Evolutionary conservation across 2,888 invertebrate genomes (phyloP), one percentile per base, ranked within the genome.

Genomic region (Parnassius orleans): DNA sequence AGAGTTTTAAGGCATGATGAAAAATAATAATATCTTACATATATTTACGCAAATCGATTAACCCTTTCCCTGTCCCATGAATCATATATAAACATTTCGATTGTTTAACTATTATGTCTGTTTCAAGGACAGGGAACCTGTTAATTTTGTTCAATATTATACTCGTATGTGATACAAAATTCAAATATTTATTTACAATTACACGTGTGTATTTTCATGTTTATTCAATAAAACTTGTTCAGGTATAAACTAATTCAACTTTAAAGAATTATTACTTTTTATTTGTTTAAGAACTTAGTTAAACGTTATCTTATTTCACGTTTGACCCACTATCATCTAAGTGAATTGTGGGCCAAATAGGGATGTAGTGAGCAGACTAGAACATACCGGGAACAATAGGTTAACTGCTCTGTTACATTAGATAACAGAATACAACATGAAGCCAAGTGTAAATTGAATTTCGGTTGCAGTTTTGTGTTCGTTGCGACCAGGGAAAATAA

Each of bases 271-370:
- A 62, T 62, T 19, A 47, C 57, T 53, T 62, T 54, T 53, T 62
- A 47, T 57, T 53, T 57, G 57, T 72, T 75, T 72, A 69, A 63
- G 74, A 79, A 71, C 78, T 76, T 64, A 67, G 68, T 67, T 69
- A 68, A 65, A 65, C 69, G 71, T 72, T 77, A 76, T 73, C 73
- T 70, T 67, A 70, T 63, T 75, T 75, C 64, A 68, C 75, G 76
- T 80, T 77, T 79, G 79, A 79, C 81, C 80, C 79, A 80, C 71
- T 80, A 72, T 65, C 66, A 68, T 58, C 66, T 68, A 61, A 67
- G 66, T 69, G 69, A 68, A 70, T 68, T 69, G 70, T 70, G 68
- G 68, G 66, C 65, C 69, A 67, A 68, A 68, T 68, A 65, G 58
- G 52, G 59, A 61, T 53, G 58, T 58, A 60, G 52, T 63, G 59